Conservation (phyloP, 2,797 vertebrate genomes). For the Channa striata region DNA sequence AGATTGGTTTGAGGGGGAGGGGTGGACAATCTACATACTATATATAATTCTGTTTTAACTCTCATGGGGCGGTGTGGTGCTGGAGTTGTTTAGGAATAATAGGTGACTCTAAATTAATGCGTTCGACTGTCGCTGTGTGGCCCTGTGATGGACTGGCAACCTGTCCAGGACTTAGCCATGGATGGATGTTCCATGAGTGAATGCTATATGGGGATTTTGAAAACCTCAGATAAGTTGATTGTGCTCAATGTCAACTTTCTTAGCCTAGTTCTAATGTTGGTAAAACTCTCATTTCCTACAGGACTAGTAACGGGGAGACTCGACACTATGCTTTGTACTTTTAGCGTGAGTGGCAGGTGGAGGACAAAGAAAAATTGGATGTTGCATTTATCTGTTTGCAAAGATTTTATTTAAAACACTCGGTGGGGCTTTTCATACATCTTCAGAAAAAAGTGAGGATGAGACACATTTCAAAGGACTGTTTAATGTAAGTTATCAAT, state of each 20-base stretch:
- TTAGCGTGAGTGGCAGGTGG: conserved; percentile 10
- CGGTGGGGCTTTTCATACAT: background rate
- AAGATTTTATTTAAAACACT: conserved; percentile 1
- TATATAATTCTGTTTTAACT: too few species aligned
- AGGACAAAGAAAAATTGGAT: conserved; percentile 17
- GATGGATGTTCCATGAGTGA: background rate
- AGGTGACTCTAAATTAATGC: too few species aligned
- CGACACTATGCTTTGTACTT: background rate
- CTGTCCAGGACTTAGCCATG: background rate
- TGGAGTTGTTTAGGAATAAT: too few species aligned
- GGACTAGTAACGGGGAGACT: too few species aligned
- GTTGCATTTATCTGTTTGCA: conserved; percentile 30
- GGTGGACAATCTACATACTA: too few species aligned
- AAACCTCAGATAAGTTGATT: too few species aligned
- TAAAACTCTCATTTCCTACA: background rate
- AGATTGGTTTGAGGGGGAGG: too few species aligned
- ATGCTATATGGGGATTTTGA: too few species aligned
- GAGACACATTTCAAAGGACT: conserved; percentile 1
- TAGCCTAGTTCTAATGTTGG: background rate
- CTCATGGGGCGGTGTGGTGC: too few species aligned
- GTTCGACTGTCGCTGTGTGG: too few species aligned
- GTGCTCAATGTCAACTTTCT: background rate
- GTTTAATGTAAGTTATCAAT: conserved; percentile 21
- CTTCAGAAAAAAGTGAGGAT: background rate
- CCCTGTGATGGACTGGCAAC: too few species aligned